Percentiles rank a stretch among this genome's conserved stretches.
phyloP scores from a whole-genome alignment of 1,140 invertebrate genomes.

The Probaryconus sp. region DNA sequence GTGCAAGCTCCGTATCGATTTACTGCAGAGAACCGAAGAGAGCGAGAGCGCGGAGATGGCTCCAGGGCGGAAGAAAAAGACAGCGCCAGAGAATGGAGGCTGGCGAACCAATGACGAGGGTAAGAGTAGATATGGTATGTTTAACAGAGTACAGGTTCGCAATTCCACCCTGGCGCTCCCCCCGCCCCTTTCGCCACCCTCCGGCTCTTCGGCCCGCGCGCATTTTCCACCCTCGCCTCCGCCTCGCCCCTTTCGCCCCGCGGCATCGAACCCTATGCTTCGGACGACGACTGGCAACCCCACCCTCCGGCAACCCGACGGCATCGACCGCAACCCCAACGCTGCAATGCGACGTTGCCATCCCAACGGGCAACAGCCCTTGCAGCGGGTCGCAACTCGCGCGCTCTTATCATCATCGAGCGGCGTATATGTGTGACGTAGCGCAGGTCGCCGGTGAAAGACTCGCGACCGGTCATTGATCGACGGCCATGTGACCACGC shows the following conservation, averaged over 20 bases:
- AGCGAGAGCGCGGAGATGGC: constrained; percentile 7
- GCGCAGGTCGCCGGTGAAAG: constrained; percentile 58
- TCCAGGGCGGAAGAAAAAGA: constrained; percentile 41
- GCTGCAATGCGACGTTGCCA: constrained; percentile 79
- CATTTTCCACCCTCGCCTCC: constrained; percentile 45
- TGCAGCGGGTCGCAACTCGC: constrained; percentile 60
- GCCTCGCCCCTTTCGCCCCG: constrained; percentile 48
- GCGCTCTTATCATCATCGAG: constrained; percentile 44
- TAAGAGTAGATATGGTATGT: constrained; percentile 50
- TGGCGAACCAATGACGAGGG: constrained; percentile 44
- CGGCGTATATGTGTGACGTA: constrained; percentile 49
- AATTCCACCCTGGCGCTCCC: neutral
- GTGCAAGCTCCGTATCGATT: constrained; percentile 71
- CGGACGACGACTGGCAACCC: constrained; percentile 64
- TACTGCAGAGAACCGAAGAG: constrained; percentile 63
- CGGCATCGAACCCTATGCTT: constrained; percentile 73
- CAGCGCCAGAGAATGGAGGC: constrained; percentile 54
- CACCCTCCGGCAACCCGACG: constrained; percentile 61
- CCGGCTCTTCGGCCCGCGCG: constrained; percentile 59
- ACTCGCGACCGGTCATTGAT: constrained; percentile 66
- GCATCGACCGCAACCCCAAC: constrained; percentile 78
- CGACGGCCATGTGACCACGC: constrained; percentile 60
- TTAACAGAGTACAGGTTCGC: constrained; percentile 46
- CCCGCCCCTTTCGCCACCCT: constrained; percentile 20
- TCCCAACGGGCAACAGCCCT: constrained; percentile 78